Evolutionary conservation across 2,113 vertebrate species (phyloP).

Genomic region (Pseudorhombus dupliciocellatus): DNA sequence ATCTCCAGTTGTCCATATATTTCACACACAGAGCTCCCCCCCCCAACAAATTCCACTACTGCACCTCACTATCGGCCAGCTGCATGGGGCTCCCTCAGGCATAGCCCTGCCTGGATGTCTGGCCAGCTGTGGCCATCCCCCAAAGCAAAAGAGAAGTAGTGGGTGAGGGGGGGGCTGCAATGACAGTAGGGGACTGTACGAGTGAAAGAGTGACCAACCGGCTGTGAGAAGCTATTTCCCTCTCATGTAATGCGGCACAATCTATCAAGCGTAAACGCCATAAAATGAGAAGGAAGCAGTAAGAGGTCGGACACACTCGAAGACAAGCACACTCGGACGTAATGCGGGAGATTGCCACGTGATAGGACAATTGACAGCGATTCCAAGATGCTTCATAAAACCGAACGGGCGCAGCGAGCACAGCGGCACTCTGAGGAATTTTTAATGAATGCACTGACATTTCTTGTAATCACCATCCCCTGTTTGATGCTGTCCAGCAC

Average conservation of each 20-base stretch:
- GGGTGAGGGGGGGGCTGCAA: not conserved
- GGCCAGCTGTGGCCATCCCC: slow-evolving; percentile 74
- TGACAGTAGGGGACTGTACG: not conserved
- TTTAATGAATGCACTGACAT: slow-evolving; percentile 80
- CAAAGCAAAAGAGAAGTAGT: slow-evolving; percentile 46
- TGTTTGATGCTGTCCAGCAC: slow-evolving; percentile 65
- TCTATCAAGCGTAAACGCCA: slow-evolving; percentile 38
- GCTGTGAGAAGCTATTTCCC: slow-evolving; percentile 44
- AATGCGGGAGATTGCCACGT: slow-evolving; percentile 8
- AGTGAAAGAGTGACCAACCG: slow-evolving; percentile 32
- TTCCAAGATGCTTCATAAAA: slow-evolving; percentile 49
- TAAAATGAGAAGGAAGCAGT: slow-evolving; percentile 17
- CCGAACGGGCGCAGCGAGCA: slow-evolving; percentile 55
- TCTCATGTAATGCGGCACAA: slow-evolving; percentile 19
- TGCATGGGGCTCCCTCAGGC: slow-evolving; percentile 72
- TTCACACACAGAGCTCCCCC: not conserved
- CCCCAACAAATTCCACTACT: slow-evolving; percentile 27
- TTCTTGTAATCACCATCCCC: slow-evolving; percentile 71
- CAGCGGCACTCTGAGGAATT: slow-evolving; percentile 57
- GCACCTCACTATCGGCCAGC: slow-evolving; percentile 62
- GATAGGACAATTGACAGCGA: slow-evolving; percentile 33
- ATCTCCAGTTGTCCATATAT: not conserved
- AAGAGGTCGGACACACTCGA: slow-evolving; percentile 24
- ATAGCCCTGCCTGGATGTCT: slow-evolving; percentile 56
- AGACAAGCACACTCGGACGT: not conserved